Conservation (phyloP, 2,113 vertebrate species). For the Eretmochelys imbricata region DNA sequence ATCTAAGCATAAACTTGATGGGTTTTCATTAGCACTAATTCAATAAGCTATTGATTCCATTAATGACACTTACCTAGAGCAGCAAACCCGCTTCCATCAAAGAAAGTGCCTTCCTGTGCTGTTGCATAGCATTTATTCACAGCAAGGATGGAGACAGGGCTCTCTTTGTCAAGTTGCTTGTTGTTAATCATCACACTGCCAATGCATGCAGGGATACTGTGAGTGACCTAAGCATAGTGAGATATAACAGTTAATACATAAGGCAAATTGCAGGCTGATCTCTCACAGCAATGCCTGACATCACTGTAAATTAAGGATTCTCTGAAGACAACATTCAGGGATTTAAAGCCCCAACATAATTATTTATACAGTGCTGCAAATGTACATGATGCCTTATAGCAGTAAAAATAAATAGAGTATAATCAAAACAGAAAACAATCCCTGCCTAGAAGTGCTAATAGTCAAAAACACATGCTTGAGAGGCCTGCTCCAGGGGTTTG, state of each 20-base stretch:
- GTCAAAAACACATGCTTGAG: neutral
- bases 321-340: neutral
- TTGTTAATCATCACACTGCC: constrained; percentile 82
- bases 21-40: neutral
- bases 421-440: neutral
- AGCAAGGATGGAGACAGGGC: constrained; percentile 71
- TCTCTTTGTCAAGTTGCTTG: constrained; percentile 75
- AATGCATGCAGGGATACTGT: constrained; percentile 90
- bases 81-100: constrained; percentile 91
- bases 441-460: neutral
- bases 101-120: constrained; percentile 89
- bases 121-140: constrained; percentile 84
- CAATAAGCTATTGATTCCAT: neutral
- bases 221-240: constrained; percentile 81
- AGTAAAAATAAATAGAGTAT: neutral
- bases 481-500: neutral
- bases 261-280: neutral
- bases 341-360: neutral
- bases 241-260: neutral
- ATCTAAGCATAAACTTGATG: neutral
- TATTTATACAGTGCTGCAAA: neutral
- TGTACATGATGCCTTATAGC: neutral
- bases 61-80: constrained; percentile 81
- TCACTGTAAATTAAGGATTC: neutral
- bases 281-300: neutral